Conservation (phyloP, 2,113 vertebrate genomes). For the Haliaeetus leucogaster region DNA sequence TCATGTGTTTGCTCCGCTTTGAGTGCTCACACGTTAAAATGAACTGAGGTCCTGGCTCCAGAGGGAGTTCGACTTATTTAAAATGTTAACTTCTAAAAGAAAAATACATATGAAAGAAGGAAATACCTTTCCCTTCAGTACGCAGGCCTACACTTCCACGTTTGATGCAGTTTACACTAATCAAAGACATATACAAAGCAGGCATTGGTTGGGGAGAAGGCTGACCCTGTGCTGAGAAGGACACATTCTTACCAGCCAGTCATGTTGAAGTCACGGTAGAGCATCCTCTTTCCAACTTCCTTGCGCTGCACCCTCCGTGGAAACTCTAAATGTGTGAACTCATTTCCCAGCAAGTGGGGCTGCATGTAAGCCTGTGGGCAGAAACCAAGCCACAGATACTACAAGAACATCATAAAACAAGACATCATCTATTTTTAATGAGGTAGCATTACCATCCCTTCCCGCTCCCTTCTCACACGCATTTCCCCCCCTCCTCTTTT, state of each 20-base stretch:
- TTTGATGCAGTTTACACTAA: neutral
- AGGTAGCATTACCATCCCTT: neutral
- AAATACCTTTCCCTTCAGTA: neutral
- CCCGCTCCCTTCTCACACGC: neutral
- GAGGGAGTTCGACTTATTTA: neutral
- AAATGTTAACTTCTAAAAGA: neutral
- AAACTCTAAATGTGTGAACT: conserved; percentile 99
- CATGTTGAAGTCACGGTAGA: conserved; percentile 98
- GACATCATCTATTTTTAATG: conserved; percentile 9
- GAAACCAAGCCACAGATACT: conserved; percentile 26
- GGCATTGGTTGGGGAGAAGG: neutral
- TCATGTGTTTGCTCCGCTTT: neutral
- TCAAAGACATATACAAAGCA: neutral
- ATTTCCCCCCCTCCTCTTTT: neutral
- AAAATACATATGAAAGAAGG: neutral
- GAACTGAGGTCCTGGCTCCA: neutral
- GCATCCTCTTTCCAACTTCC: conserved; percentile 96
- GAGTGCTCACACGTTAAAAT: neutral
- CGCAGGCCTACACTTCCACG: rapidly evolving
- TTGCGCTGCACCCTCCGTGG: conserved; percentile 94
- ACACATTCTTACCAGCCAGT: conserved; percentile 87
- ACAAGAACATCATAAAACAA: neutral
- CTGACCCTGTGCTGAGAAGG: neutral
- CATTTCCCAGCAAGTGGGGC: conserved; percentile 94
- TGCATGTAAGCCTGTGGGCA: conserved; percentile 91